These are phyloP conservation scores for Chromobotia macracanthus DNA, from an alignment of 2,797 vertebrate genomes.

Conservation along the genomic window DNA sequence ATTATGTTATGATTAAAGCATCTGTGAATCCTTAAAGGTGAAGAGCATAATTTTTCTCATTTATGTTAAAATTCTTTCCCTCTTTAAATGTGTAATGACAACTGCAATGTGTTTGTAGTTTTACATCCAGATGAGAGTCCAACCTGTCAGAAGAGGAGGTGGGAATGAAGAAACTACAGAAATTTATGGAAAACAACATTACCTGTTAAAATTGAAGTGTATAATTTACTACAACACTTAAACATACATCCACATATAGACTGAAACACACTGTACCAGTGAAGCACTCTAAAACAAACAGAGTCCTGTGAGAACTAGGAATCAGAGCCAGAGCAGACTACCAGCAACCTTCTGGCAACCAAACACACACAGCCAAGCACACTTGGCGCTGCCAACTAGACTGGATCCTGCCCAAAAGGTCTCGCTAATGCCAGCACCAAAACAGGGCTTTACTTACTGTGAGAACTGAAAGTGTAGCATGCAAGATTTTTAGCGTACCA, in stretches of 20 bases:
- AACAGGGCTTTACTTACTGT: slow-evolving; percentile 2
- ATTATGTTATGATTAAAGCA: too few species aligned
- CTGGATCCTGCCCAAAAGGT: slow-evolving; percentile 33
- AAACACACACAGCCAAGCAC: slow-evolving; percentile 20
- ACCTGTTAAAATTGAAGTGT: neutral
- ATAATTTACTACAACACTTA: neutral
- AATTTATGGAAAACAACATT: neutral
- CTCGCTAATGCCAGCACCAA: slow-evolving; percentile 21
- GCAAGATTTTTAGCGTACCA: slow-evolving; percentile 2
- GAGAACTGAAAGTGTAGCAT: slow-evolving; percentile 4
- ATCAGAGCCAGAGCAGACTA: slow-evolving; percentile 25
- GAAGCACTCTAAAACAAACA: slow-evolving; percentile 43
- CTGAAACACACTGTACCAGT: slow-evolving; percentile 12
- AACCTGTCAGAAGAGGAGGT: neutral
- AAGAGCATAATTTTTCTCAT: neutral
- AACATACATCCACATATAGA: neutral
- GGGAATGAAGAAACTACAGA: neutral
- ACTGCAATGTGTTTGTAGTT: neutral
- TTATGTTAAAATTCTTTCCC: neutral
- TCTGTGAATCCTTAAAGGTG: neutral
- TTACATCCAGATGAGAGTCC: neutral
- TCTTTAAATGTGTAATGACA: neutral
- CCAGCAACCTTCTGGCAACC: slow-evolving; percentile 32
- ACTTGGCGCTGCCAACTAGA: slow-evolving; percentile 19
- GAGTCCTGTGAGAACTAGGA: slow-evolving; percentile 31